Evolutionary conservation across 2,888 invertebrate genomes (phyloP).

Genomic region (Archaeoteleia sp.): DNA sequence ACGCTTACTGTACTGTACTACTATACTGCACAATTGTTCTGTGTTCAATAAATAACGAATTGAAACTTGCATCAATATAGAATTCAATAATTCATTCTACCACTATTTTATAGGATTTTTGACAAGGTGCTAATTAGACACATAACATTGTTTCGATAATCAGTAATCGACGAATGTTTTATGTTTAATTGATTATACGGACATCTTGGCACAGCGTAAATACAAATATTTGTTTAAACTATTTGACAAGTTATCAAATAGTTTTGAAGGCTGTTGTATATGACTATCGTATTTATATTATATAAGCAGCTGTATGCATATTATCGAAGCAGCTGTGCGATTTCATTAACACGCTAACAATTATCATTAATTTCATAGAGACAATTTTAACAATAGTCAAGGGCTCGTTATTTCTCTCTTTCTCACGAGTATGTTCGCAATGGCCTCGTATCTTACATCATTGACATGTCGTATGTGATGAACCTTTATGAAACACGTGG

Average conservation of each 20-base stretch:
- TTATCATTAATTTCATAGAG: constrained; percentile 49
- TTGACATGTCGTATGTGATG: neutral
- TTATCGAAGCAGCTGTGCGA: constrained; percentile 45
- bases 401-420: constrained; percentile 33
- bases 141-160: no score
- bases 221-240: constrained; percentile 25
- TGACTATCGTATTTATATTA: constrained; percentile 37
- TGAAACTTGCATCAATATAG: no score
- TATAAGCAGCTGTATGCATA: constrained; percentile 19
- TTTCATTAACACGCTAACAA: constrained; percentile 49
- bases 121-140: no score
- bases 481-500: neutral
- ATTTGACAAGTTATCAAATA: constrained; percentile 38
- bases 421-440: neutral
- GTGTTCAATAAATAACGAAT: no score
- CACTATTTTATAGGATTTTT: no score
- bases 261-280: constrained; percentile 38
- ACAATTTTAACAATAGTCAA: constrained; percentile 50
- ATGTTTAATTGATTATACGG: constrained; percentile 17
- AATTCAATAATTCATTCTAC: no score
- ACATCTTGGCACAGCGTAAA: constrained; percentile 14
- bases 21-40: no score
- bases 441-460: constrained; percentile 13
- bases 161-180: constrained; percentile 6
- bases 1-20: no score